A percentile compares a stretch with the other conserved stretches of the same genome.
These are phyloP conservation scores for Chloroclysta siterata DNA, from an alignment of 2,888 invertebrate genomes.

Conservation along the genomic window DNA sequence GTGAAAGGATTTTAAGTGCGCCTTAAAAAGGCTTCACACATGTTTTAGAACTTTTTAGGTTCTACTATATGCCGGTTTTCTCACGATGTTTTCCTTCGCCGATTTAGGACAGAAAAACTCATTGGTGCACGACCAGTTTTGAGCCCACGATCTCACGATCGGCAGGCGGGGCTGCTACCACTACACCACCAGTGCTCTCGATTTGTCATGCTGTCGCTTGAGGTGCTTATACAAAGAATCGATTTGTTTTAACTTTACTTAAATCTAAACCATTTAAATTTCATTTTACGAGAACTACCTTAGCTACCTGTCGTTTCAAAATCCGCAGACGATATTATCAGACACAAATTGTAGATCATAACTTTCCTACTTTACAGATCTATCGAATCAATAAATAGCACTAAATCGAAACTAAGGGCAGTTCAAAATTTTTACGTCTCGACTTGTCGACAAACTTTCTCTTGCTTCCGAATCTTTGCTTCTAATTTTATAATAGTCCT, in stretches of 20 bases:
- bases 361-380: slow-evolving; percentile 28
- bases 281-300: not conserved
- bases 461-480: slow-evolving; percentile 34
- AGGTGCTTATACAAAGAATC: no score
- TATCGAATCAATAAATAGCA: slow-evolving; percentile 35
- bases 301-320: slow-evolving; percentile 22
- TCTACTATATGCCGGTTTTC: no score
- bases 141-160: no score
- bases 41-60: no score
- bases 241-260: not conserved
- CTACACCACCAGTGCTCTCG: no score
- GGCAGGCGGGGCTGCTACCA: no score
- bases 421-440: slow-evolving; percentile 65
- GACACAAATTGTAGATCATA: slow-evolving; percentile 15
- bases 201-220: no score
- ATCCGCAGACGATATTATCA: slow-evolving; percentile 25
- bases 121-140: no score
- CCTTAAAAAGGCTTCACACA: no score
- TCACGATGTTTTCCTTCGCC: no score
- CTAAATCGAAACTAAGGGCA: slow-evolving; percentile 44
- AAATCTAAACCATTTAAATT: not conserved
- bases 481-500: slow-evolving; percentile 31
- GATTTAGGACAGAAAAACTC: no score
- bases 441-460: slow-evolving; percentile 41
- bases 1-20: no score